Conservation (phyloP, 2,888 invertebrate genomes). For the Rambutsinella grinnellia region DNA sequence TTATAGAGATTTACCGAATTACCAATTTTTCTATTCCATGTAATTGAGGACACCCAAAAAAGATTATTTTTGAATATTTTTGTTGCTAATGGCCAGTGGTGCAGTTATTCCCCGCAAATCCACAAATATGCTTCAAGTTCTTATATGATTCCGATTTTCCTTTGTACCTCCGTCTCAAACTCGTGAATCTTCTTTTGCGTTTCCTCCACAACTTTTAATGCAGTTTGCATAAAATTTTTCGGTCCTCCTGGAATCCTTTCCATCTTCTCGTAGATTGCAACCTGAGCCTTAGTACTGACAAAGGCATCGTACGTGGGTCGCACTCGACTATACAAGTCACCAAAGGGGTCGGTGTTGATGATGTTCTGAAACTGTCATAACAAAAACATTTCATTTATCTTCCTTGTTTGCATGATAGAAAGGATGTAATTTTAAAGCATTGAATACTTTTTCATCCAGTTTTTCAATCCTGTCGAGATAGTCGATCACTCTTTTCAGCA, state of each 20-base stretch:
- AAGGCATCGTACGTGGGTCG: conserved; percentile 58
- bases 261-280: conserved; percentile 62
- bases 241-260: conserved; percentile 61
- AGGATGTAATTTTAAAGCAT: not conserved
- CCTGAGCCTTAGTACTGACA: conserved; percentile 60
- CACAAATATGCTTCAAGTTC: no score
- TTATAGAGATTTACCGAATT: no score
- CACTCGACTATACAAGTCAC: conserved; percentile 55
- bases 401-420: not conserved
- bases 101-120: no score
- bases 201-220: conserved; percentile 58
- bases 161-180: conserved; percentile 51
- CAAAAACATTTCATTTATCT: not conserved
- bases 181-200: conserved; percentile 44
- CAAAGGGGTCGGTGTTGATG: conserved; percentile 53
- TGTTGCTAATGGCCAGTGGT: no score
- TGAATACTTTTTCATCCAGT: conserved; percentile 40
- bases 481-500: conserved; percentile 42
- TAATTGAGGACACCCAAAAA: no score
- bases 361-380: conserved; percentile 49
- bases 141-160: no score
- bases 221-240: conserved; percentile 60
- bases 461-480: conserved; percentile 49
- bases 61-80: no score
- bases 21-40: no score